phyloP scores from a whole-genome alignment of 2,888 invertebrate genomes.

The Pseudococcus viburni region DNA sequence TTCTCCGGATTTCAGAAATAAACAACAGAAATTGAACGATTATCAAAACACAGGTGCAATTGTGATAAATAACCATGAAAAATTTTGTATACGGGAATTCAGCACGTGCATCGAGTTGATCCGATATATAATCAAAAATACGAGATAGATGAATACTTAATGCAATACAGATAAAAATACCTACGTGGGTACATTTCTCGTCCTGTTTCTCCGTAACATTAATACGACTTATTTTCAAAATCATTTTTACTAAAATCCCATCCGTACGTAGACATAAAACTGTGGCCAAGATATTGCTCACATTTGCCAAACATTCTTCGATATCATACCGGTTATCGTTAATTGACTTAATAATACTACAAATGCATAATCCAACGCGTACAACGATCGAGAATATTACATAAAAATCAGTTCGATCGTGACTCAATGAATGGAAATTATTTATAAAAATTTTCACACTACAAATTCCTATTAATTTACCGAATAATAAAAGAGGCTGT shows the following conservation, averaged over 20 bases:
- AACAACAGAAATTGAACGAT: constrained; percentile 34
- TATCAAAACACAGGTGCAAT: constrained; percentile 20
- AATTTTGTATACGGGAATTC: neutral
- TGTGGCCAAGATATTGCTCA: neutral
- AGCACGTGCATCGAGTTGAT: neutral
- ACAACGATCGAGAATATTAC: neutral
- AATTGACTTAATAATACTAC: neutral
- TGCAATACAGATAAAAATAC: neutral
- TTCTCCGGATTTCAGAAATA: neutral
- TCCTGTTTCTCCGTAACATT: neutral
- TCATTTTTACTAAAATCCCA: neutral
- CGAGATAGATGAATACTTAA: constrained; percentile 22
- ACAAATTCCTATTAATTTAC: constrained; percentile 21
- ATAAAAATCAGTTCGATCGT: neutral
- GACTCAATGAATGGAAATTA: neutral
- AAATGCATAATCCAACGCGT: neutral
- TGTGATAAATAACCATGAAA: neutral
- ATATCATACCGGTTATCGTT: neutral
- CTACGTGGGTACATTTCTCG: neutral
- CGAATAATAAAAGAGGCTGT: neutral
- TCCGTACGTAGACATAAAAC: neutral
- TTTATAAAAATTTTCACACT: neutral
- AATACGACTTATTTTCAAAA: constrained; percentile 3
- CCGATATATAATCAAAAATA: constrained; percentile 4
- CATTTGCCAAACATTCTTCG: constrained; percentile 26